Evolutionary conservation across 2,888 invertebrate genomes (phyloP), one percentile per base, ranked within the genome.

Genomic region (Drosophila mulleri): DNA sequence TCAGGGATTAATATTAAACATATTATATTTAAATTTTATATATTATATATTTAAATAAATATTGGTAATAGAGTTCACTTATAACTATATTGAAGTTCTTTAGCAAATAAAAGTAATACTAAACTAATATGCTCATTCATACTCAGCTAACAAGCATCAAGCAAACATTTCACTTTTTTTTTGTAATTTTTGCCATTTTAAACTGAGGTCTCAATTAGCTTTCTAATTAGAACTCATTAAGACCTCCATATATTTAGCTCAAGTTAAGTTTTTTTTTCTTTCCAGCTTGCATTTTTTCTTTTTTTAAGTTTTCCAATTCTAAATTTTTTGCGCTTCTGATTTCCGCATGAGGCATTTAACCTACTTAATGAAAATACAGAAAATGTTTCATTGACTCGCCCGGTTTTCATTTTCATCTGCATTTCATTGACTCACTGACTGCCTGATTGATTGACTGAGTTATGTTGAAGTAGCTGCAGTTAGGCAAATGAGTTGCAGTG

Each of bases 331-430:
- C 32, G 63, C 71, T 54, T 61, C 39, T 52, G 37, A 58, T 62
- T 78, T 75, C 74, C 68, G 67, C 78, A 75, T 72, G 53, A 32
- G 56, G 61, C 65, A 57, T 56, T 78, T 79, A 67, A 82, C 75
- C 79, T 26, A 79, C 67, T 75, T 79, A 48, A 32, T 39, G 18
- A n/a, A 32, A 39, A 26, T 29, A 41, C 23, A 23, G 32, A 18
- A 32, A 50, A 47, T 63, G 62, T 65, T 84, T 71, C 71, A 72
- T 82, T 61, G 83, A 74, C 76, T 81, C 73, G 58, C 67, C 72
- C 81, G 71, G 65, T 75, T 82, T 90, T 90, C 87, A 75, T 82
- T 90, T 87, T 90, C 84, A 84, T 70, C 65, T 61, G 58, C 45
- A 53, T 67, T 54, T 67, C 68, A 73, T 68, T 77, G 60, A 75